Percentiles rank a stretch among this genome's conserved stretches.
phyloP scores from a whole-genome alignment of 2,797 vertebrate genomes.

The Myotis pilosus region DNA sequence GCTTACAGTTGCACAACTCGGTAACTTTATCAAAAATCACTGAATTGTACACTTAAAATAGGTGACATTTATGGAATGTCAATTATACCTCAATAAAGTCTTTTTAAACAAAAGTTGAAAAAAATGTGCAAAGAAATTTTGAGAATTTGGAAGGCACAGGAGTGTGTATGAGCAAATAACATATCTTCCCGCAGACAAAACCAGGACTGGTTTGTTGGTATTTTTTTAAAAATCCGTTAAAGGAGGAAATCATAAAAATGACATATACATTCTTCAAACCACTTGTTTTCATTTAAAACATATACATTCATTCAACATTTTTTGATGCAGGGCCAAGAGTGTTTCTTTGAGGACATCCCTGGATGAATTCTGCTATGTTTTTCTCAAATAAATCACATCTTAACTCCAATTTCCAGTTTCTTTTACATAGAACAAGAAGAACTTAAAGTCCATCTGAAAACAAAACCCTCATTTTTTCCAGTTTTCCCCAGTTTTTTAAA shows the following conservation, averaged over 20 bases:
- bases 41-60: background rate
- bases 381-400: background rate
- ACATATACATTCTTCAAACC: background rate
- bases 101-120: background rate
- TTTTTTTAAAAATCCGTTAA: background rate
- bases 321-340: background rate
- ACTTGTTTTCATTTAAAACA: background rate
- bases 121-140: background rate
- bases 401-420: background rate
- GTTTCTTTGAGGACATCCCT: background rate
- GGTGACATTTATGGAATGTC: background rate
- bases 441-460: background rate
- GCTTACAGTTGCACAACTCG: background rate
- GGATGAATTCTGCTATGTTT: background rate
- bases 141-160: background rate
- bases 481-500: background rate
- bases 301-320: background rate
- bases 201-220: background rate
- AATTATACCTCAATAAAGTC: background rate
- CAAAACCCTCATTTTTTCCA: background rate
- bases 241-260: constrained; percentile 7
- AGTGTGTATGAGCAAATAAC: background rate
- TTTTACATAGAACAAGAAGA: background rate
- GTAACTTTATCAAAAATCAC: background rate
- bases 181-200: background rate